Evolutionary conservation across 2,113 vertebrate species (phyloP).

Genomic region (Rhinichthys klamathensis): DNA sequence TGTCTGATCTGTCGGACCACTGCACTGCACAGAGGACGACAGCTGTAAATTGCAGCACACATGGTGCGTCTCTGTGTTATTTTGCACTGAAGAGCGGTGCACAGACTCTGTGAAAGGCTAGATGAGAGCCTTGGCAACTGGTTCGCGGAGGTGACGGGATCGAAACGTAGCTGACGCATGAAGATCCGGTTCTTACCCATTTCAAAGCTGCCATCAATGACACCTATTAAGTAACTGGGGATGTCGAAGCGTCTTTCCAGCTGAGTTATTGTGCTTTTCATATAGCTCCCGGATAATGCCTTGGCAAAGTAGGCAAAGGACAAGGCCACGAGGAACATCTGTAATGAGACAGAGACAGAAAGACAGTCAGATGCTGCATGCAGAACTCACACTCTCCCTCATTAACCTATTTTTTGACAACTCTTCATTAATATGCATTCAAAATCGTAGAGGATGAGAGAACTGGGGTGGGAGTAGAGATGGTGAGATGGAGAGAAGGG

Average conservation of each 20-base stretch:
- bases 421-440: conserved; percentile 50
- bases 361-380: background rate
- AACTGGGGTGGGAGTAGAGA: conserved; percentile 13
- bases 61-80: conserved; percentile 8
- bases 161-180: conserved; percentile 25
- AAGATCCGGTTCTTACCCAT: conserved; percentile 81
- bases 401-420: conserved; percentile 43
- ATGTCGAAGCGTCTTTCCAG: conserved; percentile 94
- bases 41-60: conserved; percentile 23
- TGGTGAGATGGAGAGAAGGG: background rate
- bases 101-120: background rate
- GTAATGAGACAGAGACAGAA: conserved; percentile 52
- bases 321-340: conserved; percentile 89
- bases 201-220: conserved; percentile 97
- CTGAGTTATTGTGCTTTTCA: conserved; percentile 96
- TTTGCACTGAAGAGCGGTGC: background rate
- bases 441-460: conserved; percentile 9
- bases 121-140: conserved; percentile 6
- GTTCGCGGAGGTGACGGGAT: conserved; percentile 4
- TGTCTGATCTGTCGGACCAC: background rate
- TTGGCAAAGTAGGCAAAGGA: conserved; percentile 94
- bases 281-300: conserved; percentile 89
- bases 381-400: background rate
- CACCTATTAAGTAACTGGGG: conserved; percentile 88
- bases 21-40: background rate